phyloP scores from a whole-genome alignment of 2,888 invertebrate species.

The Lasioglossum marginatum region DNA sequence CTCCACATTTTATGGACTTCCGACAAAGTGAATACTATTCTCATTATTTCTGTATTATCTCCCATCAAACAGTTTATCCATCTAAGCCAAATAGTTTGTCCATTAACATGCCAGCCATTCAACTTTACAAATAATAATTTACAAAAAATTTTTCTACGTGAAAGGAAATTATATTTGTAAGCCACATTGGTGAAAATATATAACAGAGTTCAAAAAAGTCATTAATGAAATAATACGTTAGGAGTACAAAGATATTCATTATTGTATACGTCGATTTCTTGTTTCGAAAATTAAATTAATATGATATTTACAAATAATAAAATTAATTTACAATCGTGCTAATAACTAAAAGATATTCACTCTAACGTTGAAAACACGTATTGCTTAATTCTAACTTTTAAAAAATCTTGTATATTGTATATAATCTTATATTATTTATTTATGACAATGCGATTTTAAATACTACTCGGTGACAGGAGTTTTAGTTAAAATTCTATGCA shows the following conservation, averaged over 20 bases:
- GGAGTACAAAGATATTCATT: background rate
- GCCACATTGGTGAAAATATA: background rate
- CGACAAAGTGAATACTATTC: background rate
- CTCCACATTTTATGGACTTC: slow-evolving; percentile 22
- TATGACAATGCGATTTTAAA: background rate
- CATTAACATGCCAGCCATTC: background rate
- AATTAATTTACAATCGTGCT: background rate
- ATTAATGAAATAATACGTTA: background rate
- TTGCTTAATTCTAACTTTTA: background rate
- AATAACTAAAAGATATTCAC: too few species aligned
- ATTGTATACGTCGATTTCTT: background rate
- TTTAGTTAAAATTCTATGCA: background rate
- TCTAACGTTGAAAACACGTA: background rate
- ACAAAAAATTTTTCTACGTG: background rate
- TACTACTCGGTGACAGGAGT: background rate
- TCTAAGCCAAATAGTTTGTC: background rate
- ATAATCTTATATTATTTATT: background rate
- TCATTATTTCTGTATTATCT: too few species aligned
- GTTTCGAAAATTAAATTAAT: background rate
- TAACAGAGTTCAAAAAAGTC: background rate
- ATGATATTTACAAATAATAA: background rate
- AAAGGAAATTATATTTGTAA: background rate
- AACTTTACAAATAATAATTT: background rate
- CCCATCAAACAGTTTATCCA: background rate
- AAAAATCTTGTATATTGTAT: background rate